Base-by-base conservation (phyloP, 1,140 invertebrate genomes). In the Atta cephalotes region DNA sequence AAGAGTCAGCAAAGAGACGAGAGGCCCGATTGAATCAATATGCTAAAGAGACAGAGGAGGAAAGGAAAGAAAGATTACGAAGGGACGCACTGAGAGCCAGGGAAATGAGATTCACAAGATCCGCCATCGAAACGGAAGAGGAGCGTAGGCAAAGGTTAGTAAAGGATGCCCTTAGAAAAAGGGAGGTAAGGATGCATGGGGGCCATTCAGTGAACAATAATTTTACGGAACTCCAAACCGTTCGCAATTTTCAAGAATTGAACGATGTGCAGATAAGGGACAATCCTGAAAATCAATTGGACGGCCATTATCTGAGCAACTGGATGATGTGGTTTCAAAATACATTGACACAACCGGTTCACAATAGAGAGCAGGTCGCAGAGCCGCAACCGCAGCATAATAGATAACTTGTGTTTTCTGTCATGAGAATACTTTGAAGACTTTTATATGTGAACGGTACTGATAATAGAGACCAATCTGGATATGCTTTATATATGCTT, bases 271-370 rank as follows among this genome's bases (percentile, higher is more conserved):
- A 92, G 84, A 89, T 91, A 74, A 92, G 88, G 56, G 88, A 92
- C 72, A 91, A 91, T 85, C 84, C 88, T 21, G 92, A 93, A 85
- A 91, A 88, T 88, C 88, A 90, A 71, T 86, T 92, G 58, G 88
- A 87, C 28, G 90, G 91, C 56, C 91, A 93, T 87, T 93, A 93
- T 70, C 79, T 94, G 56, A 92, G 88, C 87, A 93, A 93, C 79
- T 94, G 92, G 93, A 92, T 92, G 87, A 88, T 93, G 92, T 93
- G 93, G 93, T 93, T 93, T 65, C 93, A 93, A 66, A 93, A 92
- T 76, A 91, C 90, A 16, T 74, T 93, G 51, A 68, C 85, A 56
- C 92, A 92, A 86, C 88, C 89, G 9, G 79, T 88, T 78, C 86
- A 92, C 63, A 68, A 77, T 53, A 88, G 76, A 58, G 91, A 92